A percentile compares a stretch with the other conserved stretches of the same genome.
phyloP scores from a whole-genome alignment of 2,113 vertebrate genomes.

The Poecilia latipinna region DNA sequence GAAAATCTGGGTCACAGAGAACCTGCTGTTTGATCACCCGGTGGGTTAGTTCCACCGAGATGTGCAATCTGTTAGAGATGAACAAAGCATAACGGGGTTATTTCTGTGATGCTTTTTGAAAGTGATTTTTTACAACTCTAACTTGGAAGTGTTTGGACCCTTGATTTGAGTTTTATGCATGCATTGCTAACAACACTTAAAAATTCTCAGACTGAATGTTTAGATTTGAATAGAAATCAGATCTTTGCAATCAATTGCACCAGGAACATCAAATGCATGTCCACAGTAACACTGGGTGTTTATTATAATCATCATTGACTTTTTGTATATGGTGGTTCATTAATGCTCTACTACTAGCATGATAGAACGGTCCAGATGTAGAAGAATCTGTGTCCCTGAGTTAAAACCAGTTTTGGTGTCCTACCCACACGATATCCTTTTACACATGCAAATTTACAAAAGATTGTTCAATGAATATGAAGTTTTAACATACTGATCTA shows the following conservation, averaged over 20 bases:
- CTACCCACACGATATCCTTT: too few relatives aligned
- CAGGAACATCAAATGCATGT: background rate
- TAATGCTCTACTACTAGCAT: too few relatives aligned
- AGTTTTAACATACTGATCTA: too few relatives aligned
- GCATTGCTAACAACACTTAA: background rate
- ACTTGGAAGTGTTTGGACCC: background rate
- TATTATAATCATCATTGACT: background rate
- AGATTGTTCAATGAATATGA: too few relatives aligned
- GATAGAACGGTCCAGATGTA: too few relatives aligned
- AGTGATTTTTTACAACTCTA: background rate
- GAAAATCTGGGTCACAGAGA: conserved; percentile 24
- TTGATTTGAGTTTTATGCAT: background rate
- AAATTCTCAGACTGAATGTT: background rate
- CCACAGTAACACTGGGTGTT: background rate
- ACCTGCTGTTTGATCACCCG: conserved; percentile 44
- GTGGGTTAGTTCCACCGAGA: conserved; percentile 45
- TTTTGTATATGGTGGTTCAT: background rate
- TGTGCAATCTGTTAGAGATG: conserved; percentile 4
- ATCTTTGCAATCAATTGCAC: background rate
- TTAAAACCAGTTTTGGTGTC: too few relatives aligned
- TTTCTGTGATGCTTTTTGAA: conserved; percentile 14
- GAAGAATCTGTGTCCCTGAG: too few relatives aligned
- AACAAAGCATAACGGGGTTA: background rate
- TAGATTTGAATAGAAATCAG: background rate
- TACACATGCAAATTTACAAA: too few relatives aligned